Conservation (phyloP, 53 echinoderm and acorn worm genomes). For the Antedon mediterranea region DNA sequence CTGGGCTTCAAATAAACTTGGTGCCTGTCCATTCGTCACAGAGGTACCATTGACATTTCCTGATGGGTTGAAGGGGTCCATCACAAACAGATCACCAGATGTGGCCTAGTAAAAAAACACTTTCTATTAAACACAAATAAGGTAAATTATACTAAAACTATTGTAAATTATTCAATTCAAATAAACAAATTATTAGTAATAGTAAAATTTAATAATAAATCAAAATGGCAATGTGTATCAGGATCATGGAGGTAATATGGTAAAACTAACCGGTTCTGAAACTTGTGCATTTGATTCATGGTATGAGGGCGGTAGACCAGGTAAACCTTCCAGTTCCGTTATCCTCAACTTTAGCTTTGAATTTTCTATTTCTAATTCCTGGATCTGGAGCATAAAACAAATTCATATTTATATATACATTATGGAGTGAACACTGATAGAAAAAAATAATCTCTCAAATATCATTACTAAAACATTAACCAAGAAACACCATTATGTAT, state of each 20-base stretch:
- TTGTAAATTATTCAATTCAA: too few species aligned
- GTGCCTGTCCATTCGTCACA: not conserved
- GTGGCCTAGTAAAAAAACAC: not conserved
- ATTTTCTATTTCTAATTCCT: slow-evolving; percentile 60
- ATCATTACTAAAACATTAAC: too few species aligned
- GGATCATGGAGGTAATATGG: too few species aligned
- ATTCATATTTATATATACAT: not conserved
- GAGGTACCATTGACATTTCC: not conserved
- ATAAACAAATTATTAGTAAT: too few species aligned
- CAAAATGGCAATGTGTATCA: too few species aligned
- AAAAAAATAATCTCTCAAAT: too few species aligned
- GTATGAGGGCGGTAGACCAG: slow-evolving; percentile 40
- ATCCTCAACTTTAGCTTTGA: slow-evolving; percentile 42
- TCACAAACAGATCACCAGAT: not conserved
- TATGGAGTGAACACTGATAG: not conserved
- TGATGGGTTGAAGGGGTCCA: not conserved
- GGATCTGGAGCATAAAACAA: slow-evolving; percentile 25
- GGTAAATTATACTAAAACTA: too few species aligned
- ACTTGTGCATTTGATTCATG: slow-evolving; percentile 16
- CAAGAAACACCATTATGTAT: too few species aligned
- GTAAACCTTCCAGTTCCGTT: slow-evolving; percentile 42
- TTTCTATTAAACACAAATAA: too few species aligned
- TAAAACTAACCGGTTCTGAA: not conserved
- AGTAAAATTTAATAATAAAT: too few species aligned
- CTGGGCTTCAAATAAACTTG: not conserved